These are phyloP conservation scores for Kryptopterus vitreolus DNA, from an alignment of 2,797 vertebrate species.

Conservation along the genomic window DNA sequence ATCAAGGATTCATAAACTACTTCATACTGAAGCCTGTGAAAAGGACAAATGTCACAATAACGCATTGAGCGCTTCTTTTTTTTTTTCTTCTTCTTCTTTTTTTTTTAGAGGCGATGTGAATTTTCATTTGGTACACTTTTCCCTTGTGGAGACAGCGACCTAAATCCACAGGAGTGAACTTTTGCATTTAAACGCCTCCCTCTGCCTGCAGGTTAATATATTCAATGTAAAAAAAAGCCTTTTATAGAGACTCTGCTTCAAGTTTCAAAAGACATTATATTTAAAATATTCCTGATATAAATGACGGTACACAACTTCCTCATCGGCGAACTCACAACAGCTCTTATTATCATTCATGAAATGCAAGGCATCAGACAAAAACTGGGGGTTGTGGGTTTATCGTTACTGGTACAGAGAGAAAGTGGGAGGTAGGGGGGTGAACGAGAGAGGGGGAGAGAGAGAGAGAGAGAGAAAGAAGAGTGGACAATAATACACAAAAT, in stretches of 20 bases:
- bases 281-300: slow-evolving; percentile 39
- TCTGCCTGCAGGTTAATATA: slow-evolving; percentile 45
- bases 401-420: not conserved
- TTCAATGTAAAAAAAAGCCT: slow-evolving; percentile 8
- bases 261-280: slow-evolving; percentile 18
- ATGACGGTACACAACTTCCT: slow-evolving; percentile 28
- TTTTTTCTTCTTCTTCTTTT: not conserved
- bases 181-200: slow-evolving; percentile 28
- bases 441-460: not conserved
- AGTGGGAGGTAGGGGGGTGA: too few species aligned
- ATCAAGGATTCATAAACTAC: slow-evolving; percentile 34
- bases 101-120: not conserved
- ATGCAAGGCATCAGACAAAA: slow-evolving; percentile 7
- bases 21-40: slow-evolving; percentile 14
- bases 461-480: not conserved
- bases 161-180: slow-evolving; percentile 37
- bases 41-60: slow-evolving; percentile 32
- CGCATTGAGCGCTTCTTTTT: not conserved
- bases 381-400: not conserved
- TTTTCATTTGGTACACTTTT: slow-evolving; percentile 30
- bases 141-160: slow-evolving; percentile 38
- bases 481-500: not conserved
- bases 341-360: slow-evolving; percentile 10
- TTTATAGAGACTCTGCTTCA: slow-evolving; percentile 18
- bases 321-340: not conserved